phyloP scores from a whole-genome alignment of 2,113 vertebrate genomes.

The Puffinus mauretanicus region DNA sequence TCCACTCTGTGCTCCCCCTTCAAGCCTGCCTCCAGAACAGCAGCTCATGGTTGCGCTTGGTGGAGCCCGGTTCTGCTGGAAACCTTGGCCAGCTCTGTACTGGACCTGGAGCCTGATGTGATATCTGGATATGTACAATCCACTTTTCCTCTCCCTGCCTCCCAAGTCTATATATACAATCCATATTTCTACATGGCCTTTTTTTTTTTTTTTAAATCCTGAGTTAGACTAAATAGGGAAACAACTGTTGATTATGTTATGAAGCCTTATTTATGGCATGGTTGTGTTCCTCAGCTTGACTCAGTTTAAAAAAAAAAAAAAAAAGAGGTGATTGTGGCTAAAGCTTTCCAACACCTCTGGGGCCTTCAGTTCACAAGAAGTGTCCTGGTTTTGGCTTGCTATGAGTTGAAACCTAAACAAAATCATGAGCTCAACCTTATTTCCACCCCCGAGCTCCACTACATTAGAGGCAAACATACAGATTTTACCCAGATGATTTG shows the following conservation, averaged over 20 bases:
- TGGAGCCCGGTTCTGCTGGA: not conserved
- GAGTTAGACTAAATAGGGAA: not conserved
- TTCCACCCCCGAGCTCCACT: not conserved
- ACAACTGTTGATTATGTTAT: not conserved
- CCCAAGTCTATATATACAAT: not conserved
- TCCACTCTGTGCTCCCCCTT: not conserved
- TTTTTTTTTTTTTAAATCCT: not conserved
- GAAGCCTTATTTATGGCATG: not conserved
- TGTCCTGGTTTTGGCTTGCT: not conserved
- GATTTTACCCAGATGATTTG: not conserved
- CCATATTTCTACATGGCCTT: not conserved
- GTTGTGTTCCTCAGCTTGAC: not conserved
- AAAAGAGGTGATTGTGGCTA: not conserved
- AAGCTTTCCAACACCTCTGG: not conserved
- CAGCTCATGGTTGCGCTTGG: not conserved
- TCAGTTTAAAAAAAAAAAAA: not conserved
- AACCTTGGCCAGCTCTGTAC: not conserved
- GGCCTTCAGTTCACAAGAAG: not conserved
- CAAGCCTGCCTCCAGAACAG: not conserved
- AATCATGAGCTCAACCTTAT: not conserved
- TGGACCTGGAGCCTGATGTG: not conserved
- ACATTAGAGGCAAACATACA: not conserved
- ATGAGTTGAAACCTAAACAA: not conserved
- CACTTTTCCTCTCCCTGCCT: not conserved
- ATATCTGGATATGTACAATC: not conserved